phyloP scores from a whole-genome alignment of 2,797 vertebrate genomes.

The Ibycter americanus region DNA sequence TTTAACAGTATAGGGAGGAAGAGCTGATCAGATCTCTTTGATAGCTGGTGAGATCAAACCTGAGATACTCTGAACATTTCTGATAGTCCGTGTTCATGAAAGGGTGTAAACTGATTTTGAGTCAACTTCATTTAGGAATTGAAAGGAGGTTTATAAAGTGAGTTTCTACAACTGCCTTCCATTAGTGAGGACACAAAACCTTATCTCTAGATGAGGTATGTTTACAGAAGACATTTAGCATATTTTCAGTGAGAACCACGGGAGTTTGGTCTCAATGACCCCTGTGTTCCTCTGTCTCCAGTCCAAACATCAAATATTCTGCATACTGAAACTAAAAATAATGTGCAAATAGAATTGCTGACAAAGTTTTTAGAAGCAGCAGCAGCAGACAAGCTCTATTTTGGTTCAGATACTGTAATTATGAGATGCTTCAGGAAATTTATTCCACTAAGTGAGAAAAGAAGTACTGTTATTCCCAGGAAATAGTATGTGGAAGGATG shows the following conservation, averaged over 20 bases:
- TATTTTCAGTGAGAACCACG: constrained; percentile 3
- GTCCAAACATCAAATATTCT: background rate
- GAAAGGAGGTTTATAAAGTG: background rate
- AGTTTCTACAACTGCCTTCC: background rate
- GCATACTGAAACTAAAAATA: constrained; percentile 33
- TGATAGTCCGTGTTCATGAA: background rate
- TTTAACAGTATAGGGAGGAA: background rate
- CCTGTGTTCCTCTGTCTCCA: background rate
- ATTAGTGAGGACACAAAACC: background rate
- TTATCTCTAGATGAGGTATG: constrained; percentile 30
- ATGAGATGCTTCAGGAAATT: background rate
- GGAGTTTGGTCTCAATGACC: background rate
- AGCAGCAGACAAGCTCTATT: background rate
- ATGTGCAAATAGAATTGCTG: background rate
- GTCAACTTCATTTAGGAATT: background rate
- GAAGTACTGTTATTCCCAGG: background rate
- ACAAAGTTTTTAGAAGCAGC: background rate
- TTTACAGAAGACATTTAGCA: constrained; percentile 10
- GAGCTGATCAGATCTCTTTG: background rate
- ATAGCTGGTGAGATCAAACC: background rate
- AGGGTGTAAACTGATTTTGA: background rate
- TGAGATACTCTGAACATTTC: background rate
- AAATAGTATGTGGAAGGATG: constrained; percentile 4
- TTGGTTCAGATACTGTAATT: constrained; percentile 17
- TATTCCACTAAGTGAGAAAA: constrained; percentile 13